Evolutionary conservation across 2,797 vertebrate species (phyloP).

Genomic region (Chrosomus eos): DNA sequence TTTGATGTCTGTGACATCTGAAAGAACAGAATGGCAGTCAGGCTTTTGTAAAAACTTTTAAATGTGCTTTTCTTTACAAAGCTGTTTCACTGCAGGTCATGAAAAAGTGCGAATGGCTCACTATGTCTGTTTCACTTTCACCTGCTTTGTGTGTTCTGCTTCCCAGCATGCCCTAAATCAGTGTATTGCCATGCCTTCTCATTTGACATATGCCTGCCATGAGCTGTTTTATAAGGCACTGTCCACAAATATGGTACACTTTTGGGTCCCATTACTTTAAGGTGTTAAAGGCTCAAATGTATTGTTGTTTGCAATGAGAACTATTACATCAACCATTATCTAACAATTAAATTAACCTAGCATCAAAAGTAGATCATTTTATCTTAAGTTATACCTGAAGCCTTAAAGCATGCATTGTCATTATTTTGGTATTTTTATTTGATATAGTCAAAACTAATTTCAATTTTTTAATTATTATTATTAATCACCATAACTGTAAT

Average conservation of each 20-base stretch:
- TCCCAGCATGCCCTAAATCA: slow-evolving; percentile 19
- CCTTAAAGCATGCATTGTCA: neutral
- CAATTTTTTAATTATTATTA: too few species aligned
- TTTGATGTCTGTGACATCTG: neutral
- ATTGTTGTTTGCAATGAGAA: too few species aligned
- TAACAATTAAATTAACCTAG: neutral
- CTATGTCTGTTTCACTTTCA: neutral
- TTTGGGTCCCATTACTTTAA: neutral
- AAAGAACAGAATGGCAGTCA: slow-evolving; percentile 17
- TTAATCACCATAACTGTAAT: too few species aligned
- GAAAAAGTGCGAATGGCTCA: neutral
- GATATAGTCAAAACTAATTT: too few species aligned
- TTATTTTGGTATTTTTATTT: neutral
- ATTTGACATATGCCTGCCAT: neutral
- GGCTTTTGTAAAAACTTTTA: neutral
- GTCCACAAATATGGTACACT: neutral
- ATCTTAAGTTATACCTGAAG: neutral
- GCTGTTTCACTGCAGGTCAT: neutral
- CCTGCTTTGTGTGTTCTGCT: slow-evolving; percentile 1
- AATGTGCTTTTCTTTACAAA: neutral
- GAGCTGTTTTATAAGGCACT: neutral
- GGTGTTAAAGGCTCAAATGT: neutral
- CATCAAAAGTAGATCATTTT: neutral
- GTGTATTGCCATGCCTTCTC: neutral
- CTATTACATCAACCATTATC: neutral